These are phyloP conservation scores for Orchesellides sinensis DNA, from an alignment of 2,888 invertebrate species.

Conservation along the genomic window DNA sequence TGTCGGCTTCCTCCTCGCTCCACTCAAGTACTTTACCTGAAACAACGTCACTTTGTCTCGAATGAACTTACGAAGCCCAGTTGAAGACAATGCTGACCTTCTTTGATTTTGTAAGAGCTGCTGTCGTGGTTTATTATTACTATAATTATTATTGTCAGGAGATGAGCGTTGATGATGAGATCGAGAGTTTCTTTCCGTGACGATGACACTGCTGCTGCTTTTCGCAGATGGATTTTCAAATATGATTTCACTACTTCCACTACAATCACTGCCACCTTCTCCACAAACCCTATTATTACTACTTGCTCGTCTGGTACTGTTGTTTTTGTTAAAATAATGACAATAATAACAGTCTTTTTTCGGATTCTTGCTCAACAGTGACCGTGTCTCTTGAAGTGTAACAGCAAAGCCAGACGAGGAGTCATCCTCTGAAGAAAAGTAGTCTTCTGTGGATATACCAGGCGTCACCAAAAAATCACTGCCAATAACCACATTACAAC, in stretches of 20 bases:
- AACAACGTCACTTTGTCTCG: constrained; percentile 35
- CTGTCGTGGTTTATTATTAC: no score
- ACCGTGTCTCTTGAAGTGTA: constrained; percentile 57
- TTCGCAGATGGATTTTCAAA: no score
- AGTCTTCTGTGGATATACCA: constrained; percentile 31
- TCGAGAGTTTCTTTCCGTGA: constrained; percentile 40
- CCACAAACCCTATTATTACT: not conserved
- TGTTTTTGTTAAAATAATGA: constrained; percentile 13
- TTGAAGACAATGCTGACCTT: no score
- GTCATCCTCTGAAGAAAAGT: constrained; percentile 55
- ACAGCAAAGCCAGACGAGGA: constrained; percentile 42
- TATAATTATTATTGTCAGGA: constrained; percentile 56
- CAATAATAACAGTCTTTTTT: constrained; percentile 43
- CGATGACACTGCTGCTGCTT: no score
- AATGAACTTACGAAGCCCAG: no score
- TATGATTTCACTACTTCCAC: constrained; percentile 20
- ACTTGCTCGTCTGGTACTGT: not conserved
- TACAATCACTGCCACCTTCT: constrained; percentile 1
- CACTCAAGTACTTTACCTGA: constrained; percentile 44
- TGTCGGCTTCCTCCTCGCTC: constrained; percentile 1
- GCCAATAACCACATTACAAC: not conserved
- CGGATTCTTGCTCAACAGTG: constrained; percentile 65
- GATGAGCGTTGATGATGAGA: constrained; percentile 34
- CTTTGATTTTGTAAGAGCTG: constrained; percentile 11
- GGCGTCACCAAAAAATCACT: constrained; percentile 1